phyloP scores from a whole-genome alignment of 2,113 vertebrate genomes.

The Pelobates fuscus region DNA sequence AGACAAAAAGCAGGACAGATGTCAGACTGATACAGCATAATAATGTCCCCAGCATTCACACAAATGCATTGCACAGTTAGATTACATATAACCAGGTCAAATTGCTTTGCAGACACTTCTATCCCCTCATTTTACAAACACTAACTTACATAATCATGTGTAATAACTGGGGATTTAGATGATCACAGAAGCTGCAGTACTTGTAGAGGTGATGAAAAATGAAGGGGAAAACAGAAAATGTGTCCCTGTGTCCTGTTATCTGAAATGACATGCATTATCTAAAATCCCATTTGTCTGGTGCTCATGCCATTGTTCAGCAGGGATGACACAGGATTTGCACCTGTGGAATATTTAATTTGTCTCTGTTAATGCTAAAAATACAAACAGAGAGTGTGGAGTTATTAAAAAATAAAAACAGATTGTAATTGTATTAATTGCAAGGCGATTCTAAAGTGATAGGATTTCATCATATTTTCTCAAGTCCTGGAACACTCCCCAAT shows the following conservation, averaged over 20 bases:
- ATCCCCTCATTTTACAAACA: constrained; percentile 45
- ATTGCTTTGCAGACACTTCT: constrained; percentile 46
- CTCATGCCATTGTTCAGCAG: background rate
- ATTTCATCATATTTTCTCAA: no score
- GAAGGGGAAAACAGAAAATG: constrained; percentile 34
- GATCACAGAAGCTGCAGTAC: constrained; percentile 40
- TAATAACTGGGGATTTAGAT: constrained; percentile 40
- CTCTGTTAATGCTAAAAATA: no score
- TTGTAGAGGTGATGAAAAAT: constrained; percentile 17
- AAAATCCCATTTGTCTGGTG: constrained; percentile 21
- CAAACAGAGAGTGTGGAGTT: no score
- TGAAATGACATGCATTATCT: constrained; percentile 44
- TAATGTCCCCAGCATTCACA: constrained; percentile 18
- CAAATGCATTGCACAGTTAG: constrained; percentile 1
- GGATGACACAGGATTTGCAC: background rate
- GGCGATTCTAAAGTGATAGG: no score
- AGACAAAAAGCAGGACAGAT: constrained; percentile 33
- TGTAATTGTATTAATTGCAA: no score
- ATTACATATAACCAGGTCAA: constrained; percentile 46
- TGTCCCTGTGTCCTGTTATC: constrained; percentile 18
- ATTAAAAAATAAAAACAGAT: no score
- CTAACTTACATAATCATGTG: constrained; percentile 45
- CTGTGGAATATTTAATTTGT: background rate
- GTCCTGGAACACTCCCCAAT: no score
- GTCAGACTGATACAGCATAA: constrained; percentile 28